phyloP scores from a whole-genome alignment of 2,888 invertebrate species.

The Harpalus rufipes region DNA sequence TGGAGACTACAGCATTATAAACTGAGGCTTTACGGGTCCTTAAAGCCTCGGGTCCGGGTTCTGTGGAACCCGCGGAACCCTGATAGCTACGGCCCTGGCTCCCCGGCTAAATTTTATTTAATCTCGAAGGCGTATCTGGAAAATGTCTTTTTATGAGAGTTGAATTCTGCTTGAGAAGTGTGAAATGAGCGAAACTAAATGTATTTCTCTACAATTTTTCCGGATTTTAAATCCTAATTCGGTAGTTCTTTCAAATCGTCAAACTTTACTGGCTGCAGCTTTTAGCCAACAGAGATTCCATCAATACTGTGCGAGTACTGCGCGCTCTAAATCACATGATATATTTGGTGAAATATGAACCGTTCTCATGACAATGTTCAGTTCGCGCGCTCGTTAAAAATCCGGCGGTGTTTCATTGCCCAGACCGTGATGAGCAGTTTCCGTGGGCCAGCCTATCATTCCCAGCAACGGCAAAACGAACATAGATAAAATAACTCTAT shows the following conservation, averaged over 20 bases:
- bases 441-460: conserved; percentile 1
- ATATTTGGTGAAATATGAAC: conserved; percentile 60
- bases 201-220: conserved; percentile 32
- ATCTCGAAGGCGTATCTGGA: neutral
- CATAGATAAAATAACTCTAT: conserved; percentile 4
- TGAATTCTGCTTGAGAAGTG: neutral
- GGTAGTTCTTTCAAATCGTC: conserved; percentile 4
- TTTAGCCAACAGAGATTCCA: neutral
- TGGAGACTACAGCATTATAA: too few relatives aligned
- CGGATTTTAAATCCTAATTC: conserved; percentile 35
- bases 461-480: neutral
- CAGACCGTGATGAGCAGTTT: conserved; percentile 11
- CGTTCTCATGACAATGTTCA: conserved; percentile 58
- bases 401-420: conserved; percentile 12
- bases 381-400: conserved; percentile 54
- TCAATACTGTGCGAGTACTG: neutral
- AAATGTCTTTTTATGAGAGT: conserved; percentile 38
- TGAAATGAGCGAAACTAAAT: conserved; percentile 8
- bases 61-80: too few relatives aligned
- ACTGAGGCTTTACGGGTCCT: too few relatives aligned
- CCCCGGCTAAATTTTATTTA: neutral
- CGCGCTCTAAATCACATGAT: conserved; percentile 53
- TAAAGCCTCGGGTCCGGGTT: too few relatives aligned
- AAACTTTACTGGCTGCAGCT: conserved; percentile 9
- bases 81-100: too few relatives aligned